Base-by-base conservation (phyloP, 1,140 invertebrate species). In the Halyomorpha halys region DNA sequence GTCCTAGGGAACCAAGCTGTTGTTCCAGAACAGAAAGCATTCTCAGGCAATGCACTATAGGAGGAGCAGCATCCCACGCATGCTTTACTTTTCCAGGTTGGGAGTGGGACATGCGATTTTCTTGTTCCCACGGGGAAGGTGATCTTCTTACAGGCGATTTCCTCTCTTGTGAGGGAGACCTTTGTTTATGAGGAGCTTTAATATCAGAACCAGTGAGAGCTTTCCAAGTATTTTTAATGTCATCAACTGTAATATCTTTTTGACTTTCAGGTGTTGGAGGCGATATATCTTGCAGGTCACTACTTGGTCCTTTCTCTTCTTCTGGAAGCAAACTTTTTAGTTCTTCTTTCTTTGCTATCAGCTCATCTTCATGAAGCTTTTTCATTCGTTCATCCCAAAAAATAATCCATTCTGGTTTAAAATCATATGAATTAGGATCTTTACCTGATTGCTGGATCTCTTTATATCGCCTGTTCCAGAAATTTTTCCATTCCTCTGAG, bases 401-500 rank as follows among this genome's bases (percentile, higher is more conserved):
- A 44, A 81, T 75, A 49, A 90, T 90, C 89, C 89, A 92, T 69
- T 91, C 89, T 0, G 88, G 86, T 70, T 90, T 91, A 70, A 88
- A 91, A 70, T 92, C 88, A 71, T 90, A 82, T 51, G 83, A 85
- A 44, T 81, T 79, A 0, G 87, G 83, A 74, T 91, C 86, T 71
- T 84, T 84, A 18, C 71, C 71, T 23, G 66, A 61, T 14, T 65
- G 53, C 63, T 72, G 70, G 51, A 91, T 75, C 72, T 91, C 87
- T 72, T 90, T 90, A 71, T 90, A 90, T 0, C 87, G 80, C 6
- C 80, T 75, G 70, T 87, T 88, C 87, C 87, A 90, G 71, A 90
- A 90, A 70, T 84, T 85, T 70, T 90, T 90, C 89, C 89, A 92
- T 70, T 92, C 89, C 19, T 88, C 86, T 0, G 86, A 85, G 71